phyloP scores from a whole-genome alignment of 2,113 vertebrate genomes.

The Solenodon paradoxus region DNA sequence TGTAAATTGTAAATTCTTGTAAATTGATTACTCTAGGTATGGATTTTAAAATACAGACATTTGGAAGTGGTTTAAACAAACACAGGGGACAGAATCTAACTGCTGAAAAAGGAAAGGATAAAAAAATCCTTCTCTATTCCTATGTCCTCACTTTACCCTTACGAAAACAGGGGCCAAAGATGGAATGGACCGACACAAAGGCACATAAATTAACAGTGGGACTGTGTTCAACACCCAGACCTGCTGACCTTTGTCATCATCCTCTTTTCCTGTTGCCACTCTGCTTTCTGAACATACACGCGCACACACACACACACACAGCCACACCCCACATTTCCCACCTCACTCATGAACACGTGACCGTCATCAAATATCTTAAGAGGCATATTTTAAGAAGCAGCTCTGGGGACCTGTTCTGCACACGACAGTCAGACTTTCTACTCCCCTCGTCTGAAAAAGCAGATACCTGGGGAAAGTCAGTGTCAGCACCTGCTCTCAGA shows the following conservation, averaged over 20 bases:
- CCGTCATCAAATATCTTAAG: not conserved
- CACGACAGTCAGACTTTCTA: not conserved
- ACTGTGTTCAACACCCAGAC: not conserved
- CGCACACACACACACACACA: not conserved
- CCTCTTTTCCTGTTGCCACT: not conserved
- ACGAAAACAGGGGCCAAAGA: not conserved
- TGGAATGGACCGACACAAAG: too few relatives aligned
- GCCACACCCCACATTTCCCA: not conserved
- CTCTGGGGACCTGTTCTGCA: not conserved
- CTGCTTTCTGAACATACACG: not conserved
- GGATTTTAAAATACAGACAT: conserved; percentile 39
- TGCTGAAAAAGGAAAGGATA: not conserved
- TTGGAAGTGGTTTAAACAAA: conserved; percentile 11
- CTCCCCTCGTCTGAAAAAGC: not conserved
- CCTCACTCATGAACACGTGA: not conserved
- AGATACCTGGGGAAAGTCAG: not conserved
- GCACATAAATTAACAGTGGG: not conserved
- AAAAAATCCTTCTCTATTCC: not conserved
- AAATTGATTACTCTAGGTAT: not conserved
- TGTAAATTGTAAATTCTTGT: too few relatives aligned
- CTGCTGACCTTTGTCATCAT: not conserved
- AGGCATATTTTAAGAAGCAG: not conserved
- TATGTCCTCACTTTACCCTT: not conserved
- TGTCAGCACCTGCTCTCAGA: not conserved
- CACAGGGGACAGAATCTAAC: not conserved